Conservation (phyloP, 2,888 invertebrate genomes). For the Octonoba sinensis region DNA sequence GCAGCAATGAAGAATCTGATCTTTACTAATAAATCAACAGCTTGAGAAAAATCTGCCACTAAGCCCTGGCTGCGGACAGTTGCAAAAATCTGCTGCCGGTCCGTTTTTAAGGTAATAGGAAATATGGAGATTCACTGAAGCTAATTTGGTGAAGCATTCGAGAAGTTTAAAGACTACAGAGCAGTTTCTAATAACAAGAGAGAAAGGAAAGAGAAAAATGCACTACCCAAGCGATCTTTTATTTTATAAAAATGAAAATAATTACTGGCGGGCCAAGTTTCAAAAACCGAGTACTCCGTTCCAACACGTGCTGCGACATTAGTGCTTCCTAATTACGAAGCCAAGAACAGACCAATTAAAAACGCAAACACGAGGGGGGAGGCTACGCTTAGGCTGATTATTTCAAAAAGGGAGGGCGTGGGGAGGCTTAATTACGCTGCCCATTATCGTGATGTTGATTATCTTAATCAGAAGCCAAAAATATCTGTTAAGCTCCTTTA, state of each 20-base stretch:
- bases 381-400: conserved; percentile 50
- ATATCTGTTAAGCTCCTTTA: conserved; percentile 62
- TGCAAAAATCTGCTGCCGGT: conserved; percentile 36
- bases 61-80: conserved; percentile 37
- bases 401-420: conserved; percentile 46
- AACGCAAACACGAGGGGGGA: conserved; percentile 50
- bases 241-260: conserved; percentile 64
- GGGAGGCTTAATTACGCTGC: conserved; percentile 62
- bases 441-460: conserved; percentile 65
- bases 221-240: conserved; percentile 49
- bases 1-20: conserved; percentile 8
- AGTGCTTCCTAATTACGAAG: conserved; percentile 61
- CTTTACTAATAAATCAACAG: conserved; percentile 43
- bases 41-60: conserved; percentile 47
- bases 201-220: conserved; percentile 34
- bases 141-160: conserved; percentile 44
- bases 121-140: conserved; percentile 35
- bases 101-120: conserved; percentile 43
- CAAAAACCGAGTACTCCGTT: conserved; percentile 49
- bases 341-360: conserved; percentile 62
- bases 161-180: conserved; percentile 31
- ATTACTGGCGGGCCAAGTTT: conserved; percentile 52
- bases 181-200: conserved; percentile 40
- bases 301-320: conserved; percentile 63
- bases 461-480: conserved; percentile 65